Evolutionary conservation across 1,140 invertebrate species (phyloP).

Genomic region (Bombus ignitus): DNA sequence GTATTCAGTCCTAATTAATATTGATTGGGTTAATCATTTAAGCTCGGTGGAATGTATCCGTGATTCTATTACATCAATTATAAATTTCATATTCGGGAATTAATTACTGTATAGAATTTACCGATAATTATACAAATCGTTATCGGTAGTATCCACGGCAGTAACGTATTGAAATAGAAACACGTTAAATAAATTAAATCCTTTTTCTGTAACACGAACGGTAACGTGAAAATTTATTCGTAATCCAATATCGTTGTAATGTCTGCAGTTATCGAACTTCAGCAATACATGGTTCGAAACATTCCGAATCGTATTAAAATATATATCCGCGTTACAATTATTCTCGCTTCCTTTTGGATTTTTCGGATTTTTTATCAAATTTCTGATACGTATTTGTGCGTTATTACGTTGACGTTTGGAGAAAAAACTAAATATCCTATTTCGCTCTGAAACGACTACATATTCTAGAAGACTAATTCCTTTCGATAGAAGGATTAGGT

Average conservation of each 20-base stretch:
- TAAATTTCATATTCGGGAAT: not conserved
- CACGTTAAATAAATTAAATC: not conserved
- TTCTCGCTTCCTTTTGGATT: not conserved
- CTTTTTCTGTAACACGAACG: not conserved
- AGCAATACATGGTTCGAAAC: not conserved
- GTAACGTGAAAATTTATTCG: conserved; percentile 3
- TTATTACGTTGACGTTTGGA: not conserved
- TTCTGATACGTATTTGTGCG: not conserved
- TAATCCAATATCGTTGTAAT: not conserved
- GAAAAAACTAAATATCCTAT: not conserved
- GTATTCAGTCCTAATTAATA: not conserved
- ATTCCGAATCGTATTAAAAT: not conserved
- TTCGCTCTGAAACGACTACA: conserved; percentile 1
- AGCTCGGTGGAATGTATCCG: not conserved
- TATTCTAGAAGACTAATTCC: conserved; percentile 41
- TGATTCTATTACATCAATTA: conserved; percentile 22
- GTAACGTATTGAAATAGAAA: not conserved
- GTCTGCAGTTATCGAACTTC: not conserved
- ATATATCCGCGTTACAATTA: not conserved
- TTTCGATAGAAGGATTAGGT: conserved; percentile 51
- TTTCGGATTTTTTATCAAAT: not conserved
- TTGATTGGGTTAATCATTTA: conserved; percentile 18
- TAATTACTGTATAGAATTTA: not conserved
- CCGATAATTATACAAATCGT: conserved; percentile 27
- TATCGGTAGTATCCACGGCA: not conserved